phyloP scores from a whole-genome alignment of 2,113 vertebrate genomes.

The Austrofundulus limnaeus region DNA sequence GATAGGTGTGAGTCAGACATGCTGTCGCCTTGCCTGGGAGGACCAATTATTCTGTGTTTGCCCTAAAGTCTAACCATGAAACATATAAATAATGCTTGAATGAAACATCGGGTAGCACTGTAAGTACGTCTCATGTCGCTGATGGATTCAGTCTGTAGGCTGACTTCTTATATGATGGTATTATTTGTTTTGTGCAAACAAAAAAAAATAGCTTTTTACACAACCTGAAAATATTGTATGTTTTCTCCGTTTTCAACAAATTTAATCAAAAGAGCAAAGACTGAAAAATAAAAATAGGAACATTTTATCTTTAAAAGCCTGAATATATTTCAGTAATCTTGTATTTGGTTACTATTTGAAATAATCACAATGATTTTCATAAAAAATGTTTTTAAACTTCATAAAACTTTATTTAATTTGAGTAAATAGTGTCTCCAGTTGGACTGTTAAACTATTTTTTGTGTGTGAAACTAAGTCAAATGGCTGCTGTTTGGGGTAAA shows the following conservation, averaged over 20 bases:
- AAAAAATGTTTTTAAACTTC: too few relatives aligned
- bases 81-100: conserved; percentile 44
- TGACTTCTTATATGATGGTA: background rate
- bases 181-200: background rate
- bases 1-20: conserved; percentile 41
- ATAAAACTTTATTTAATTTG: background rate
- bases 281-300: too few relatives aligned
- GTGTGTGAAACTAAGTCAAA: conserved; percentile 1
- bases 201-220: background rate
- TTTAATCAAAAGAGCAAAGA: too few relatives aligned
- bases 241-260: too few relatives aligned
- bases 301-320: too few relatives aligned
- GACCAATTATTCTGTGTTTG: conserved; percentile 74
- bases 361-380: too few relatives aligned
- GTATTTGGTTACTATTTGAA: too few relatives aligned
- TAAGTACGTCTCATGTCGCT: conserved; percentile 3
- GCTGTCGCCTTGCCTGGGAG: conserved; percentile 55
- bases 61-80: conserved; percentile 58
- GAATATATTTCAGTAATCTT: too few relatives aligned
- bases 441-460: conserved; percentile 25
- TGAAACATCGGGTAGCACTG: conserved; percentile 42
- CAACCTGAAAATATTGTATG: background rate
- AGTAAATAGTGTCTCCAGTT: background rate
- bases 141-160: conserved; percentile 21
- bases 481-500: conserved; percentile 26